Base-by-base conservation (phyloP, 2,797 vertebrate species). In the Yasuhikotakia modesta region DNA sequence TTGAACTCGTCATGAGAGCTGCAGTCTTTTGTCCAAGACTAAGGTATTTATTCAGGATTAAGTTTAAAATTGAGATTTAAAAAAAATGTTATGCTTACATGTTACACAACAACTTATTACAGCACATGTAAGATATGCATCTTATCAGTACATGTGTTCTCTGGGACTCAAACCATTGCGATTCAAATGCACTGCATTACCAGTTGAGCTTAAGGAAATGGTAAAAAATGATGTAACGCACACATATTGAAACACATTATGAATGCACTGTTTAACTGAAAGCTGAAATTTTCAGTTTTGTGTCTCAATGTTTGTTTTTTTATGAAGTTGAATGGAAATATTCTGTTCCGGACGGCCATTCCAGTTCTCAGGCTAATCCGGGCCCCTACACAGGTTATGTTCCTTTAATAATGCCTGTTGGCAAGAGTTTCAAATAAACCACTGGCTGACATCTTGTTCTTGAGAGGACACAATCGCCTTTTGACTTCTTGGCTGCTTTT, bases 361-460 rank as follows among this genome's bases (percentile, higher is more conserved):
- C 16, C 46, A 48, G 46, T 48, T 48, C 46, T 14, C 46, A 14
- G 46, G 48, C 48, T 50, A 17, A 50, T 50, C 48, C n/a, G 60
- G 52, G 72, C 60, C 46, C 39, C 50, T 52, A 48, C 14, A 73
- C 60, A 53, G 60, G 52, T 64, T 65, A 64, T 53, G 71, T 48
- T 65, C 21, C 27, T 52, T 19, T 74, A 48, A 74, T 53, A 53
- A 74, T 65, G 27, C 30, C 46, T 64, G 16, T 50, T 74, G 72
- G 60, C 72, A 74, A 65, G 46, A 53, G 46, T 64, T 74, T 19
- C 60, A 74, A 74, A 53, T 60, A 74, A 52, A 60, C 45, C 72
- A 65, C 5, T 65, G 46, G 60, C 60, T 8, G 72, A 74, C 46
- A 0, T 74, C 58, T 60, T 63, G 58, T n/a, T 32, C 19, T 58